Evolutionary conservation across 2,888 invertebrate species (phyloP), one percentile per base, ranked within the genome.

Genomic region (Sinodicranocentrus sp.): DNA sequence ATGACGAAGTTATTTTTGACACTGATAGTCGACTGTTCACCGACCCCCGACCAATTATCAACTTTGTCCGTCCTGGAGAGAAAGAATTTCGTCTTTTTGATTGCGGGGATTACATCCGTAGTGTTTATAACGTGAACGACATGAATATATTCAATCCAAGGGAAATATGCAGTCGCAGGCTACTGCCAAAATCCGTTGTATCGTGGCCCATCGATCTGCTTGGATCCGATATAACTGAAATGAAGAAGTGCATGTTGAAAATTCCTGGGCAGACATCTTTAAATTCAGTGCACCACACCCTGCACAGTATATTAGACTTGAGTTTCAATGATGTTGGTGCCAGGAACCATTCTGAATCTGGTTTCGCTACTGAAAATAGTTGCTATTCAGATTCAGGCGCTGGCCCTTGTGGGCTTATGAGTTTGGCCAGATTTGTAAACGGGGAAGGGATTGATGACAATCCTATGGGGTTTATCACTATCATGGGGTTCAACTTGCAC

Each of bases 51-150:
- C 23, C 21, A 1, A 25, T 77, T 6, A 13, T 43, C 1, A 57
- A 39, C n/a, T 68, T 59, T 25, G 15, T 44, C 10, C 25, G 28
- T n/a, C 68, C 54, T 19, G 71, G 71, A 10, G 44, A 68, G 15
- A 23, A 21, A 10, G 78, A 78, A 61, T 78, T 28, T 17, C 23
- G 33, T 28, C n/a, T 78, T 17, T 78, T 78, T 63, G 78, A 78
- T 1, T 8, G n/a, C 6, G 21, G 17, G 1, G 68, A 70, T 13
- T 0, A 48, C 17, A 19, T 61, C 2, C 23, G 19, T 23, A 25
- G 43, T 17, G 23, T 78, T 1, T 78, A 78, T 23, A 61, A 78
- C 17, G 44, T 59, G 15, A 78, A 71, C 23, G 10, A 8, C 0
- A 59, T 70, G 25, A 63, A 78, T 17, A 2, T 15, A 5, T 48